Evolutionary conservation across 2,888 invertebrate species (phyloP).

Genomic region (Tenthredo scrophulariae): DNA sequence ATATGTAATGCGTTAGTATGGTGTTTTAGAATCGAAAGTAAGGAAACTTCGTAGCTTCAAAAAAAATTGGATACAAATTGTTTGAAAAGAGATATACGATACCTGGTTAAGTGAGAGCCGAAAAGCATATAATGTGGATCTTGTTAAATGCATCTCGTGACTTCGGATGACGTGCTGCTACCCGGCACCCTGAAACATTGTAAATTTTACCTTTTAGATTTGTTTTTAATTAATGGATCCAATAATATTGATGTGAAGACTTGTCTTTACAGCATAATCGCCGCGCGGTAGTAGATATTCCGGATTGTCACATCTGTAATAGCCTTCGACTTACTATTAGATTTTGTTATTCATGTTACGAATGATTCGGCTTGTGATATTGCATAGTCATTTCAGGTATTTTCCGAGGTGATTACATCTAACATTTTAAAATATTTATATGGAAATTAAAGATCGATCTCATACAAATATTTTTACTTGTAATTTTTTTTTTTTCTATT

Average conservation of each 20-base stretch:
- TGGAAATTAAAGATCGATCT: background rate
- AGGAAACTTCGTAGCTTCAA: background rate
- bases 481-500: too few relatives aligned
- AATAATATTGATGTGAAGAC: background rate
- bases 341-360: background rate
- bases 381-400: background rate
- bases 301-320: background rate
- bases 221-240: background rate
- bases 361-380: background rate
- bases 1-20: background rate
- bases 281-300: background rate
- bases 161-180: constrained; percentile 52
- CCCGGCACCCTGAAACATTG: constrained; percentile 64
- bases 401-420: background rate
- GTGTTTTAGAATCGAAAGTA: constrained; percentile 10
- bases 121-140: constrained; percentile 68
- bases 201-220: background rate
- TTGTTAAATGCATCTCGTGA: constrained; percentile 70
- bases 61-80: constrained; percentile 14
- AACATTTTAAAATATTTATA: background rate
- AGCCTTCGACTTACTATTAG: background rate
- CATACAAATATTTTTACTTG: background rate
- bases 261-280: background rate
- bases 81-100: constrained; percentile 28
- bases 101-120: constrained; percentile 72